Evolutionary conservation across 1,140 invertebrate species (phyloP).

Genomic region (Drosophila pseudoobscura): DNA sequence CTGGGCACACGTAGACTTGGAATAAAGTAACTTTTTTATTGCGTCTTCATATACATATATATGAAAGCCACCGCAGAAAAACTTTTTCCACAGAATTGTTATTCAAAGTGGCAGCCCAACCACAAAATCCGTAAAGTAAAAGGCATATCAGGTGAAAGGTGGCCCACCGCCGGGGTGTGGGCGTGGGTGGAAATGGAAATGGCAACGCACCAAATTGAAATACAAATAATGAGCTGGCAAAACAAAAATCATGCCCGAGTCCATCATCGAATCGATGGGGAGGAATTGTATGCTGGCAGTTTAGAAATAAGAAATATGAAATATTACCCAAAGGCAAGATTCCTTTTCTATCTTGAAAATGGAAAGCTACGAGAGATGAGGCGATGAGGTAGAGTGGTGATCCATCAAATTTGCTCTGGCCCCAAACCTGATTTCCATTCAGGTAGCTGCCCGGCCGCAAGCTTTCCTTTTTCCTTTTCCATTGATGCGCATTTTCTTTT

Average conservation of each 20-base stretch:
- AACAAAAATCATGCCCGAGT: conserved; percentile 75
- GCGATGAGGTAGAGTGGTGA: conserved; percentile 28
- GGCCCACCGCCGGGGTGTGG: neutral
- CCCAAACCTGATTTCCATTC: conserved; percentile 64
- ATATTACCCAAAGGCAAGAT: conserved; percentile 41
- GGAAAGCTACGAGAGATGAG: neutral
- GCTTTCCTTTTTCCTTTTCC: conserved; percentile 33
- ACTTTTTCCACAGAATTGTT: conserved; percentile 76
- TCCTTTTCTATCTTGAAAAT: conserved; percentile 5
- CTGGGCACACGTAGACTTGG: conserved; percentile 59
- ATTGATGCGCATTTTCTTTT: conserved; percentile 41
- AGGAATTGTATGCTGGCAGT: conserved; percentile 71
- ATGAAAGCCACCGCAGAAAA: conserved; percentile 58
- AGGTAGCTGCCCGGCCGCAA: conserved; percentile 51
- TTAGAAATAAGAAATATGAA: conserved; percentile 65
- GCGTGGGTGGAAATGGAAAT: conserved; percentile 29
- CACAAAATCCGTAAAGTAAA: conserved; percentile 71
- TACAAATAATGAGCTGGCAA: conserved; percentile 78
- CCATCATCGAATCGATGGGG: conserved; percentile 64
- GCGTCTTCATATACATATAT: conserved; percentile 69
- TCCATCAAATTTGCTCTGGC: conserved; percentile 64
- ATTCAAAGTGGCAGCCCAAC: conserved; percentile 73
- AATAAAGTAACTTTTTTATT: conserved; percentile 81
- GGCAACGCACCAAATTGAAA: conserved; percentile 67
- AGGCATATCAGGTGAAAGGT: conserved; percentile 46